phyloP scores from a whole-genome alignment of 1,140 invertebrate species.

The Drosophila sp. region DNA sequence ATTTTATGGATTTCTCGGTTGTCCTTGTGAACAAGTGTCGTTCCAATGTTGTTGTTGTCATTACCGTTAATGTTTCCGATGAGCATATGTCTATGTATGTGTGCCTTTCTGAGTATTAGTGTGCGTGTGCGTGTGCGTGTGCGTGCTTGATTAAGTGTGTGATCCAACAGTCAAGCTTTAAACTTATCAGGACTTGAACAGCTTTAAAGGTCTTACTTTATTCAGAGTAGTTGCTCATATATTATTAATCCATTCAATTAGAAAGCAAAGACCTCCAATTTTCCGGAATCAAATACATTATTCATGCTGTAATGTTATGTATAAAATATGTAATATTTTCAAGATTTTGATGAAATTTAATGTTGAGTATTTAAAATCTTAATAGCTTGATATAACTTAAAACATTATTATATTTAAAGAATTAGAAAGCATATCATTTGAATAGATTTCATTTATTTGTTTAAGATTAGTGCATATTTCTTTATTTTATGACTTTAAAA shows the following conservation, averaged over 20 bases:
- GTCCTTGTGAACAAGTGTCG: slow-evolving; percentile 79
- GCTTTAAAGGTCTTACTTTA: neutral
- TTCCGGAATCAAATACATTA: neutral
- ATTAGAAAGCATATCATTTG: too few species aligned
- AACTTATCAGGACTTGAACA: slow-evolving; percentile 32
- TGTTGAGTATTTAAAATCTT: too few species aligned
- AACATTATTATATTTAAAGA: too few species aligned
- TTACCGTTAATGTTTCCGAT: slow-evolving; percentile 66
- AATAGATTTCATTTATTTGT: too few species aligned
- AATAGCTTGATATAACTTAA: too few species aligned
- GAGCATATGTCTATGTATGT: slow-evolving; percentile 46
- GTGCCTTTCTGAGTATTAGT: slow-evolving; percentile 6
- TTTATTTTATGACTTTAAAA: too few species aligned
- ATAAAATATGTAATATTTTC: neutral
- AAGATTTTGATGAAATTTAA: too few species aligned
- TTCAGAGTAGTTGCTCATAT: neutral
- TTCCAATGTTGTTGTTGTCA: slow-evolving; percentile 55
- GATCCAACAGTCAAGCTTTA: slow-evolving; percentile 18
- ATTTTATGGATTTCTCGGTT: slow-evolving; percentile 80
- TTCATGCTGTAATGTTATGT: neutral
- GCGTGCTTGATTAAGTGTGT: slow-evolving; percentile 10
- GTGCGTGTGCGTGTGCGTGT: slow-evolving; percentile 11
- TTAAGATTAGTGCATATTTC: too few species aligned
- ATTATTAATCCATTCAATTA: neutral
- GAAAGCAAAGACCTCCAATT: neutral